Evolutionary conservation across 2,113 vertebrate species (phyloP), one percentile per base, ranked within the genome.

Genomic region (Monopterus albus): DNA sequence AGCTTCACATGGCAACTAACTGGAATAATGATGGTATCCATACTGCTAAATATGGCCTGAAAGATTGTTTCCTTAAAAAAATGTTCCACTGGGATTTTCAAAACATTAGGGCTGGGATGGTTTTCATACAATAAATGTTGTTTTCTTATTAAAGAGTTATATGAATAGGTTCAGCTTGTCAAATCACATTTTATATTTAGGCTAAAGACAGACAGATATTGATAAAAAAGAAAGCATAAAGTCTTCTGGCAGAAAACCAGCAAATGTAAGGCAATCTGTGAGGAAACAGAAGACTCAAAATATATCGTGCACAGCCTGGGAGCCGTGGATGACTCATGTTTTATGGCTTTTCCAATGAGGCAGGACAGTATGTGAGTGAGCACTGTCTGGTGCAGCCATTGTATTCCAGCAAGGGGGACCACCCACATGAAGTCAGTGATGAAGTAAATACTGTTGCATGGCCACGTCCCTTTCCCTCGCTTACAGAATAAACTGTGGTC

Each of bases 261-360:
- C 17, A 65, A 72, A 74, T 79, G 63, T 77, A 71, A 83, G 78
- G 64, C 53, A 83, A 81, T 52, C 66, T 83, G 81, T 75, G 74
- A 88, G 81, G 78, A 85, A 86, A 83, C 75, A 26, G 50, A 83
- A 82, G 78, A 75, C 64, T 26, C 71, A 78, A 35, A 87, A 87
- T 78, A 83, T 69, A 88, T 90, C 72, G 83, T 76, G 78, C 82
- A 70, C 84, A 47, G 88, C 84, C 74, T 76, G 78, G 68, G 75
- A 92, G 83, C 83, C 59, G 76, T 67, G 87, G 79, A 86, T 53
- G 85, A 84, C 83, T 90, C 65, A 69, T 83, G 89, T 89, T 92
- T 92, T 90, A 91, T 90, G 83, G 81, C 85, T 92, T 91, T 88
- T 90, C 87, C 91, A 90, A 90, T 91, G 91, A 91, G 89, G 78